A percentile compares a stretch with the other conserved stretches of the same genome.
Evolutionary conservation across 2,888 invertebrate genomes (phyloP).

Genomic region (Syrphus vitripennis): DNA sequence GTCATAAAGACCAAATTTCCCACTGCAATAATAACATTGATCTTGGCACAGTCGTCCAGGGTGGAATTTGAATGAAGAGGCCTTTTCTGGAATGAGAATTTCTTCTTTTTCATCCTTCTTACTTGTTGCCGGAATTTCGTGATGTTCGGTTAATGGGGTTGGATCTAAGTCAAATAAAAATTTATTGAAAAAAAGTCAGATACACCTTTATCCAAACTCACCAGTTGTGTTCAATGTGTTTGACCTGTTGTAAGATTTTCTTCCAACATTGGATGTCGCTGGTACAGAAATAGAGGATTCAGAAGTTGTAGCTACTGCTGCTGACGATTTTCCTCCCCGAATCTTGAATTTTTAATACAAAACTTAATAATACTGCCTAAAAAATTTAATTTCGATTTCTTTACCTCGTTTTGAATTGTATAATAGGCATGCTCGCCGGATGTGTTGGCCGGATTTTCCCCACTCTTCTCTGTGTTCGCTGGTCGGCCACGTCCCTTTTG

Average conservation of each 20-base stretch:
- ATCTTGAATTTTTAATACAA: constrained; percentile 81
- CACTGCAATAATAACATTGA: constrained; percentile 93
- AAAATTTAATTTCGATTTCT: constrained; percentile 65
- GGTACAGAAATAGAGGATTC: neutral
- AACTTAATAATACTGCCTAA: constrained; percentile 23
- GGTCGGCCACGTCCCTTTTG: constrained; percentile 86
- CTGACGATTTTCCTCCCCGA: constrained; percentile 81
- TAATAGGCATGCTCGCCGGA: constrained; percentile 83
- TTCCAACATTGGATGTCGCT: constrained; percentile 83
- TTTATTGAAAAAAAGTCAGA: neutral
- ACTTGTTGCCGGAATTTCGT: constrained; percentile 52
- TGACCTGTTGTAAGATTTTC: constrained; percentile 89
- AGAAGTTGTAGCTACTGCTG: constrained; percentile 7
- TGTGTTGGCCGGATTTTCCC: constrained; percentile 71
- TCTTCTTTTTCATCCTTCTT: constrained; percentile 80
- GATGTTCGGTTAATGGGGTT: constrained; percentile 28
- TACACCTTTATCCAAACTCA: neutral
- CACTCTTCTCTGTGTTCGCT: constrained; percentile 79
- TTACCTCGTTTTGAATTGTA: constrained; percentile 88
- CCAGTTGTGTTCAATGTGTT: constrained; percentile 81
- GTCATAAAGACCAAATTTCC: constrained; percentile 92
- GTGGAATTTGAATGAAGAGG: constrained; percentile 93
- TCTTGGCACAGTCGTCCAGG: constrained; percentile 91
- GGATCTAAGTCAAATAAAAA: constrained; percentile 40
- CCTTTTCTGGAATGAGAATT: constrained; percentile 93